These are phyloP conservation scores for Neostethus bicornis DNA, from an alignment of 2,797 vertebrate genomes.

Conservation along the genomic window DNA sequence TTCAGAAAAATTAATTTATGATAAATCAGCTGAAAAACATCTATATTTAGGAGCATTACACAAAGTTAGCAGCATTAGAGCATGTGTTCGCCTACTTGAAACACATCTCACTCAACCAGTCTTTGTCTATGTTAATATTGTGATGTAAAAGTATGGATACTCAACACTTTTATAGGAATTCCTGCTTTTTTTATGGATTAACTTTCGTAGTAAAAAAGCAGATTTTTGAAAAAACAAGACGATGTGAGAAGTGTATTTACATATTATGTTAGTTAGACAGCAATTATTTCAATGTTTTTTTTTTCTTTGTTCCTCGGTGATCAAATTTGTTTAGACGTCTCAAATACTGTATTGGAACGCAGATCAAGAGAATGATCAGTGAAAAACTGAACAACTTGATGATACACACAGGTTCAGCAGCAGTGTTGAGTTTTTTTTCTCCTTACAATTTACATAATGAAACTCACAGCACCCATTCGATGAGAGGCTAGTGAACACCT, in stretches of 20 bases:
- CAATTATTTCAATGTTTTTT: conserved; percentile 36
- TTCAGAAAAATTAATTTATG: conserved; percentile 7
- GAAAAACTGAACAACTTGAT: conserved; percentile 28
- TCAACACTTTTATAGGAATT: conserved; percentile 44
- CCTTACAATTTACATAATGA: conserved; percentile 21
- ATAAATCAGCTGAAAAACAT: conserved; percentile 41
- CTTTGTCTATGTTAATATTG: conserved; percentile 29
- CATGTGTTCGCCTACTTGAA: conserved; percentile 31
- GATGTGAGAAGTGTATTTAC: conserved; percentile 61
- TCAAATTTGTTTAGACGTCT: conserved; percentile 51
- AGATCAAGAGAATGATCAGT: conserved; percentile 24
- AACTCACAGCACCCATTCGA: conserved; percentile 25
- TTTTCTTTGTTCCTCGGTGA: conserved; percentile 4
- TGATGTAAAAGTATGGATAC: conserved; percentile 33
- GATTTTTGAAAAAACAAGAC: conserved; percentile 41
- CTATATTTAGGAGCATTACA: conserved; percentile 41
- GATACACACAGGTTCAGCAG: conserved; percentile 25
- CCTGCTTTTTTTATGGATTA: conserved; percentile 50
- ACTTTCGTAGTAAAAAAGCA: conserved; percentile 46
- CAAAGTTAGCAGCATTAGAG: conserved; percentile 57
- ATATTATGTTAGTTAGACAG: conserved; percentile 43
- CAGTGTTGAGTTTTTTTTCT: conserved; percentile 24
- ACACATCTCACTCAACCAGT: conserved; percentile 23
- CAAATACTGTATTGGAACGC: conserved; percentile 30
- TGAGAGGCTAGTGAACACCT: conserved; percentile 33